Base-by-base conservation (phyloP, 2,113 vertebrate genomes). In the Apteryx mantelli region DNA sequence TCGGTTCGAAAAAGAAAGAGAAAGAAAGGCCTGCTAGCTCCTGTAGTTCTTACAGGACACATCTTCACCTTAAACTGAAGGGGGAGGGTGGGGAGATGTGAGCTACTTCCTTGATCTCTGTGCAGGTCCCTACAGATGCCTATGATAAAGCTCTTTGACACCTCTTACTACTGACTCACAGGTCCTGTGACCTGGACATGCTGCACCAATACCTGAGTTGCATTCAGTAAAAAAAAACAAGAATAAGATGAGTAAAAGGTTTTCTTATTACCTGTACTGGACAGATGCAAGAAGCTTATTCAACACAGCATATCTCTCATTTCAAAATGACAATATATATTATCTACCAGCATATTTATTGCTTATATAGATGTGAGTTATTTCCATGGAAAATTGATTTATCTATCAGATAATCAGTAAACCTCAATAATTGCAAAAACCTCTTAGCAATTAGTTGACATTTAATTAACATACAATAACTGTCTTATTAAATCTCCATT, bases 401-500 rank as follows among this genome's bases (percentile, higher is more conserved):
- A 98, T 98, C 98, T 98, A 98, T 98, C 96, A 95, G 98, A 97
- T 98, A 98, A 98, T 98, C 98, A 98, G 98, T 95, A 98, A 98
- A 98, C 96, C 96, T 98, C 98, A 98, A 98, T 98, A 98, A 98
- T 82, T 98, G 95, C 95, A 96, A 97, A 98, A 98, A 88, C 96
- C 97, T 98, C 98, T 98, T 98, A 98, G 98, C 98, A 98, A 98
- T 98, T 97, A 98, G 97, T 97, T 98, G 98, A 97, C 98, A 98
- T 98, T 98, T 98, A 98, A 98, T 98, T 98, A 98, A 97, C 97
- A 98, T 98, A 98, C 97, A 98, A 98, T 98, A 98, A 98, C 98
- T 98, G 98, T 98, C 98, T 97, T 98, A 98, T 98, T 98, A 98
- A 98, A 98, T 98, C 98, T 98, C 97, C 97, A 97, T 98, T 98